Conservation (phyloP, 1,140 invertebrate genomes). For the Anastrepha ludens region DNA sequence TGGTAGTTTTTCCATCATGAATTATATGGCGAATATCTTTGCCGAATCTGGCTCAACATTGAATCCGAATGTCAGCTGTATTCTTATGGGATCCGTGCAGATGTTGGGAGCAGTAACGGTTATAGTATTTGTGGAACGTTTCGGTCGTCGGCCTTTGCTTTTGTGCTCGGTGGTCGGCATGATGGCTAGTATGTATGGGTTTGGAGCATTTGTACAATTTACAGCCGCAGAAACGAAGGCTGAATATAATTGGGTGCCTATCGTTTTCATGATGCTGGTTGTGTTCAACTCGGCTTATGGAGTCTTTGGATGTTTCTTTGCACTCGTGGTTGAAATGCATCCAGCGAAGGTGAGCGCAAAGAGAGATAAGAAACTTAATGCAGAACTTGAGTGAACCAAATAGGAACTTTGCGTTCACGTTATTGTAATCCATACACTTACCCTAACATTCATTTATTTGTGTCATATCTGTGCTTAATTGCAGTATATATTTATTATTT, state of each 20-base stretch:
- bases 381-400: too few relatives aligned
- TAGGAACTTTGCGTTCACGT: too few relatives aligned
- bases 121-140: conserved; percentile 57
- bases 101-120: conserved; percentile 60
- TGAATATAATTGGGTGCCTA: conserved; percentile 58
- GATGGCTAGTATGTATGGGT: conserved; percentile 43
- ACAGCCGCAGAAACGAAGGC: not conserved
- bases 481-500: too few relatives aligned
- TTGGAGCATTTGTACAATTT: conserved; percentile 55
- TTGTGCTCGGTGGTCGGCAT: conserved; percentile 57
- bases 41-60: conserved; percentile 78
- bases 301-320: conserved; percentile 66
- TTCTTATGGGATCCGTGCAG: conserved; percentile 80
- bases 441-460: too few relatives aligned
- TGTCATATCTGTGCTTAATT: too few relatives aligned
- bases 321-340: conserved; percentile 66
- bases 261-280: conserved; percentile 64
- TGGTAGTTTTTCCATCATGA: conserved; percentile 76
- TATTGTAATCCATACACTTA: too few relatives aligned
- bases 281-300: conserved; percentile 69
- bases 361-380: too few relatives aligned
- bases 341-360: conserved; percentile 63
- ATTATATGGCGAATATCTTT: conserved; percentile 81
- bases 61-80: conserved; percentile 79
- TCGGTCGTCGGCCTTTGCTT: conserved; percentile 58